Percentiles rank a stretch among this genome's conserved stretches.
Conservation (phyloP, 1,140 invertebrate species). For the Drosophila equinoxialis region DNA sequence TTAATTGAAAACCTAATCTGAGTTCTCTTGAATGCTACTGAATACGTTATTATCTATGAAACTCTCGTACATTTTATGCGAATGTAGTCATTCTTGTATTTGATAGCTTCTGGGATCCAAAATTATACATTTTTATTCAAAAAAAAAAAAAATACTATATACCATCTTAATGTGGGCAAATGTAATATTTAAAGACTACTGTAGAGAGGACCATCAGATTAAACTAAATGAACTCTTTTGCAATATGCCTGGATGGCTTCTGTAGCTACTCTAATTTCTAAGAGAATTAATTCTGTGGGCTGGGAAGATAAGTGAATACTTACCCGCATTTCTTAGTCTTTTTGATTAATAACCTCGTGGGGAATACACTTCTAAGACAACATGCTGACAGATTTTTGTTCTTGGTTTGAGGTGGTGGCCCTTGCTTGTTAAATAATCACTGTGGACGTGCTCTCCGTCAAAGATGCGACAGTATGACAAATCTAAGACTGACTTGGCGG, state of each 20-base stretch:
- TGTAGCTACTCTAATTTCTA: neutral
- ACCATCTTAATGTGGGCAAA: no score
- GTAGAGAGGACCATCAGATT: no score
- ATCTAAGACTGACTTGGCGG: neutral
- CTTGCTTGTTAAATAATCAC: slow-evolving; percentile 3
- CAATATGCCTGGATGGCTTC: no score
- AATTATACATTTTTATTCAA: no score
- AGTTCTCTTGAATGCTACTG: neutral
- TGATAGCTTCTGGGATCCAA: no score
- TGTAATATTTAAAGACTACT: no score
- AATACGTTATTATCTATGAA: neutral
- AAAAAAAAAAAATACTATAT: no score
- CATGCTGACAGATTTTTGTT: slow-evolving; percentile 2
- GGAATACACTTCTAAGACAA: neutral
- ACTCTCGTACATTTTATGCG: no score
- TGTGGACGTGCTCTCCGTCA: neutral
- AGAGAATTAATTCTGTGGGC: neutral
- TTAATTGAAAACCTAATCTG: neutral
- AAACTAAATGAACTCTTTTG: no score
- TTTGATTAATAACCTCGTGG: slow-evolving; percentile 13
- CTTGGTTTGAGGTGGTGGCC: neutral
- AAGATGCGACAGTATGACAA: neutral
- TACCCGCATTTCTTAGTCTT: neutral
- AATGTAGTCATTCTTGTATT: no score
- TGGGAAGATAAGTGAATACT: neutral